Evolutionary conservation across 1,140 invertebrate species (phyloP).

Genomic region (Heliconius congener): DNA sequence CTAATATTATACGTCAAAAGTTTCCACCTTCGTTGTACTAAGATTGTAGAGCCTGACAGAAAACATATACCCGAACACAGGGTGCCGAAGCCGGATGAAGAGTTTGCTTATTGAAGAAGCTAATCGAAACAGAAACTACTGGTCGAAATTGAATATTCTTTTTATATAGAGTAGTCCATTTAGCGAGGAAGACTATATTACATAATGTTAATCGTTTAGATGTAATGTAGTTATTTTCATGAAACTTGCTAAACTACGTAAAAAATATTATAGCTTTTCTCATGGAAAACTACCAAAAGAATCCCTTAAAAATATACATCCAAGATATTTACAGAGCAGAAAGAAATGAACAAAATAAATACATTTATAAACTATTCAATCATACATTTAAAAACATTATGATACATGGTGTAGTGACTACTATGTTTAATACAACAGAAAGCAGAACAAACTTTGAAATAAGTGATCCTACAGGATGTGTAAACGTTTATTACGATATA

Average conservation of each 20-base stretch:
- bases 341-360: constrained; percentile 56
- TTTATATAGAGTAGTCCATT: no score
- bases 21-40: no score
- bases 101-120: not conserved
- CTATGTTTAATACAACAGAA: constrained; percentile 53
- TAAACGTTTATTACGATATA: constrained; percentile 63
- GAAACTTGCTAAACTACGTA: not conserved
- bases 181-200: no score
- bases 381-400: constrained; percentile 69
- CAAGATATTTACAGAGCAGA: constrained; percentile 74
- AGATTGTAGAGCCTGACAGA: no score
- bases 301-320: constrained; percentile 67
- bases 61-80: no score
- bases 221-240: not conserved
- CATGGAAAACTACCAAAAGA: constrained; percentile 46
- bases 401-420: constrained; percentile 68
- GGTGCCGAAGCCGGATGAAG: not conserved
- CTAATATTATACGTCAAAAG: no score
- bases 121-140: no score
- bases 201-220: not conserved
- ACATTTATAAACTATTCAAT: constrained; percentile 67
- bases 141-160: no score
- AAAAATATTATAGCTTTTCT: not conserved
- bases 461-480: constrained; percentile 64
- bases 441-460: constrained; percentile 59